Evolutionary conservation across 1,140 invertebrate species (phyloP).

Genomic region (Catajapyx aquilonaris): DNA sequence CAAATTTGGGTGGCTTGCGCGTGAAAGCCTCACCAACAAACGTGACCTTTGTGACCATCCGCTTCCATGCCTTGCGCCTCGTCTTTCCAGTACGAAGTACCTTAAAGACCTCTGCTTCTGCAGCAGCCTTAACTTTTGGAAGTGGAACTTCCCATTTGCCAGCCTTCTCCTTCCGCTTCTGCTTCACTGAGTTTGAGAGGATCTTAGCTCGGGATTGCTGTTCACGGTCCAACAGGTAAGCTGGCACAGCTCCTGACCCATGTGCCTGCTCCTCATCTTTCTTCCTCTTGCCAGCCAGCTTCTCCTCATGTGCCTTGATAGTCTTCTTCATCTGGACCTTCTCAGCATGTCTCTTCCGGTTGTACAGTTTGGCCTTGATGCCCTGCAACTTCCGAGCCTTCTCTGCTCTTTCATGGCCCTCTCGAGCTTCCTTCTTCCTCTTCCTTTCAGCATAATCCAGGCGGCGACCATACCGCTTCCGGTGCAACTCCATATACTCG

Average conservation of each 20-base stretch:
- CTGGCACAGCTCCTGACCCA: conserved; percentile 78
- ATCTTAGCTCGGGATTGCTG: conserved; percentile 85
- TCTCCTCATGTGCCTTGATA: conserved; percentile 79
- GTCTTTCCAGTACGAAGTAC: conserved; percentile 87
- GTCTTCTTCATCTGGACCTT: conserved; percentile 99
- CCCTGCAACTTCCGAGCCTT: conserved; percentile 82
- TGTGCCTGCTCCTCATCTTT: conserved; percentile 44
- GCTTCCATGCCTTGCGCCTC: conserved; percentile 92
- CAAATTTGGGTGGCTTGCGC: conserved; percentile 97
- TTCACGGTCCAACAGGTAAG: conserved; percentile 91
- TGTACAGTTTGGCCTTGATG: conserved; percentile 94
- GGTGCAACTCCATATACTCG: conserved; percentile 96
- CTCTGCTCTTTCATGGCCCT: conserved; percentile 69
- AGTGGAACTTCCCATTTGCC: conserved; percentile 99
- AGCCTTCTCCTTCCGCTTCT: conserved; percentile 98
- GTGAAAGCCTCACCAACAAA: conserved; percentile 98
- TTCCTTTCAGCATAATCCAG: conserved; percentile 96
- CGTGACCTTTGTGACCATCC: conserved; percentile 98
- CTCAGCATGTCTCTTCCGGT: conserved; percentile 88
- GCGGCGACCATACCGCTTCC: conserved; percentile 84
- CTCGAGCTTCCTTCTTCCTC: conserved; percentile 83
- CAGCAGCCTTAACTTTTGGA: conserved; percentile 91
- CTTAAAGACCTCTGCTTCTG: conserved; percentile 96
- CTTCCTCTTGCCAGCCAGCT: conserved; percentile 62
- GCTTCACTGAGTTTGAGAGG: conserved; percentile 98